phyloP scores from a whole-genome alignment of 2,113 vertebrate species.

The Bubo blakistoni region DNA sequence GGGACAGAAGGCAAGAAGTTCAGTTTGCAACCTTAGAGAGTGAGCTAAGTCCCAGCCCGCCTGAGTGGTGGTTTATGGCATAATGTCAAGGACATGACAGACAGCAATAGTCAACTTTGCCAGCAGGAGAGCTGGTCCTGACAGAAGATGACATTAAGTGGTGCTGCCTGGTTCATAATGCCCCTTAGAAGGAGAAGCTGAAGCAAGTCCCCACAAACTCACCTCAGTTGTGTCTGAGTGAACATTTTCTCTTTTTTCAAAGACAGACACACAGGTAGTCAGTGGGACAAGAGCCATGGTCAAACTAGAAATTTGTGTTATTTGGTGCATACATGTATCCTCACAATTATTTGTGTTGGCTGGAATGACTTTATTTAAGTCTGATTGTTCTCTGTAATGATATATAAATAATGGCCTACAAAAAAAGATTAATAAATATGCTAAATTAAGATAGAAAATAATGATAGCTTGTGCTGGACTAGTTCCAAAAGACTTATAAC shows the following conservation, averaged over 20 bases:
- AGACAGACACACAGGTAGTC: background rate
- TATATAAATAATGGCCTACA: background rate
- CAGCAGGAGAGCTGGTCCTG: background rate
- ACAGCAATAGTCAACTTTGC: background rate
- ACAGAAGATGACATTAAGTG: background rate
- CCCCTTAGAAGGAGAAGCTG: background rate
- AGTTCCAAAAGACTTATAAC: background rate
- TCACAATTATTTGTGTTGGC: background rate
- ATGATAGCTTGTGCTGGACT: background rate
- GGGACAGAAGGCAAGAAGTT: background rate
- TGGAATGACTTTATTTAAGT: background rate
- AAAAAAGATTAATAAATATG: background rate
- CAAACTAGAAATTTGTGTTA: background rate
- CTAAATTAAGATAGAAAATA: background rate
- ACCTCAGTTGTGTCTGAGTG: background rate
- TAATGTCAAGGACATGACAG: background rate
- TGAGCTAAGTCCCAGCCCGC: background rate
- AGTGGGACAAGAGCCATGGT: accelerated
- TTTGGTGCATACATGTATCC: accelerated
- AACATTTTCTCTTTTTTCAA: background rate
- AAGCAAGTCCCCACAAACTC: background rate
- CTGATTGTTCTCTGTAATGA: background rate
- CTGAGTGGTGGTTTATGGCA: background rate
- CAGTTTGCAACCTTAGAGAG: background rate
- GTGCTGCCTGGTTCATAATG: background rate